phyloP scores from a whole-genome alignment of 23 tunicate genomes.

The Trididemnum nubilum region DNA sequence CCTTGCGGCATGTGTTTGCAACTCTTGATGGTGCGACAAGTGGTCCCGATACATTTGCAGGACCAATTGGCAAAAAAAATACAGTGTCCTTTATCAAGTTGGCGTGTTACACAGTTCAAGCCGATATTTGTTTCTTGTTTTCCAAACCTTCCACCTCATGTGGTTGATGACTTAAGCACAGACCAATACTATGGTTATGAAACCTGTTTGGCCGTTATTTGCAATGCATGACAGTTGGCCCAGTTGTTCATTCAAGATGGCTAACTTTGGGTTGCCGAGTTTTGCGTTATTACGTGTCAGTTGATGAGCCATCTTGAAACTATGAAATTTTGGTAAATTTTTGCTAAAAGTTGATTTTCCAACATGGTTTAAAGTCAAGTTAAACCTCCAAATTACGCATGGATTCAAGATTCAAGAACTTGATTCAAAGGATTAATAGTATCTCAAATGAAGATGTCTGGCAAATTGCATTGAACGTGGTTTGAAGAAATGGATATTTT shows the following conservation, averaged over 20 bases:
- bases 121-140: background rate
- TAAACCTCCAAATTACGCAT: background rate
- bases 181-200: conserved; percentile 12
- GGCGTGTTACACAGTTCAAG: conserved; percentile 17
- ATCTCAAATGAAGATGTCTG: background rate
- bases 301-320: conserved; percentile 1
- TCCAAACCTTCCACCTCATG: conserved; percentile 19
- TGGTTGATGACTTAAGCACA: no score
- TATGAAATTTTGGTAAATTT: background rate
- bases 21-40: no score
- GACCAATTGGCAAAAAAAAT: conserved; percentile 13
- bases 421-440: background rate
- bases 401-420: conserved; percentile 1
- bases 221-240: conserved; percentile 9
- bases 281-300: conserved; percentile 12
- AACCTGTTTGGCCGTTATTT: conserved; percentile 16
- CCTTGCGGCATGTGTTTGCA: conserved; percentile 10
- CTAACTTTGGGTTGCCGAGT: no score
- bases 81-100: background rate
- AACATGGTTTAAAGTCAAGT: conserved; percentile 14
- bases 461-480: background rate
- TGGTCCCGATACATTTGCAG: conserved; percentile 11
- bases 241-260: no score
- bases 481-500: conserved; percentile 15
- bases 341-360: background rate